Base-by-base conservation (phyloP, 2,797 vertebrate species). In the Gobionotothen gibberifrons region DNA sequence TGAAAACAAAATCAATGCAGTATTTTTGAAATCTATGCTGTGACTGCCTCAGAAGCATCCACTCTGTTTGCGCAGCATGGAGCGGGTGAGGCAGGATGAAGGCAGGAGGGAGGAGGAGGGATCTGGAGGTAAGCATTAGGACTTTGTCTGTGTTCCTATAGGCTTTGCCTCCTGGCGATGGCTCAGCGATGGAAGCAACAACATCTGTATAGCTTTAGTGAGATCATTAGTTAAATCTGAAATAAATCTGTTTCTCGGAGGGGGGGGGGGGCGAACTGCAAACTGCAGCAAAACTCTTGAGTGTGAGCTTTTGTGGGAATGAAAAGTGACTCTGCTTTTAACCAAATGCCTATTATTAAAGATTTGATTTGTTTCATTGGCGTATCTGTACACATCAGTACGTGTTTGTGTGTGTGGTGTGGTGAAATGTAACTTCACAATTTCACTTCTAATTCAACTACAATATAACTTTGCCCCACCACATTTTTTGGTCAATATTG, bases 121-220 rank as follows among this genome's bases (percentile, higher is more conserved):
- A 86, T 88, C 78, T 83, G 66, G 75, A 84, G 63, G 79, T 78
- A 88, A 88, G 85, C 78, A 78, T 85, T 51, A 84, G 82, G 80
- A 85, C 78, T 88, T 72, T 84, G 72, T 82, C 84, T 88, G 79
- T 76, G 80, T 71, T 90, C 80, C 85, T 85, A 83, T 82, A 87
- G 85, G 84, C 89, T 89, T 90, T 92, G 81, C 85, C 85, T 86
- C 71, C 82, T 72, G 77, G 87, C 19, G 52, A 78, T 63, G 78
- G 76, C 83, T 89, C 73, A 65, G 62, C 32, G 13, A 81, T 29
- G 21, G 79, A 74, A 80, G 76, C 60, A 83, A 74, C 69, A 85
- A 84, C 87, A 92, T 87, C 86, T 82, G 86, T 85, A 78, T 53
- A 61, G 81, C 78, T 87, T 90, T 78, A 69, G 67, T 74, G 71